Evolutionary conservation across 2,113 vertebrate species (phyloP).

Genomic region (Penelope pileata): DNA sequence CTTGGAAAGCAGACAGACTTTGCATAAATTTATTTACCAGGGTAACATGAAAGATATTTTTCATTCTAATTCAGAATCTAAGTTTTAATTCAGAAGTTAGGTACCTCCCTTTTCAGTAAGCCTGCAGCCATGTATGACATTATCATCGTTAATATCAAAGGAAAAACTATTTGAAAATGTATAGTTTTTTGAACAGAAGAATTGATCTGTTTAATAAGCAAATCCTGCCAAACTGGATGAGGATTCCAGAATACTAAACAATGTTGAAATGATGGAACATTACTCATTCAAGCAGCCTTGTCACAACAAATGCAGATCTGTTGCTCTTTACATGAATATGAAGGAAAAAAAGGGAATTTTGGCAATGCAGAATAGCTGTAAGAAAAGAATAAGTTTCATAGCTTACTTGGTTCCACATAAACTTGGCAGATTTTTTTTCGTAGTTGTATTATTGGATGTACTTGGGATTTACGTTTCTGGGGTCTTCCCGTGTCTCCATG

Average conservation of each 20-base stretch:
- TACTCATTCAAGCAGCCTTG: conserved; percentile 23
- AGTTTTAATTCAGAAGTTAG: background rate
- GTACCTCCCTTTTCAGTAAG: background rate
- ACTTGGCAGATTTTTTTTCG: conserved; percentile 16
- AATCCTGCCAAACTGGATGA: conserved; percentile 9
- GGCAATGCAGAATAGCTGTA: conserved; percentile 21
- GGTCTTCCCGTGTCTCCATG: background rate
- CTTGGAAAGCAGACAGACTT: background rate
- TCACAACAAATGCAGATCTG: conserved; percentile 51
- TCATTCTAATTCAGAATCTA: background rate
- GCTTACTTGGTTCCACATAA: conserved; percentile 48
- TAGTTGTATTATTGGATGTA: background rate
- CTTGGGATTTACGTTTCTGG: background rate
- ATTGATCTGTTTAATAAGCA: background rate
- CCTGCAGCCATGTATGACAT: background rate
- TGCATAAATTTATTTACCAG: background rate
- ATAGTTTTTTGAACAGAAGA: background rate
- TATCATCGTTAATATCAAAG: background rate
- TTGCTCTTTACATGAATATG: conserved; percentile 22
- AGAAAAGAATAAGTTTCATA: conserved; percentile 6
- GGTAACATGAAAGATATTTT: background rate
- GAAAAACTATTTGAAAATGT: background rate
- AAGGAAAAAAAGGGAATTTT: background rate
- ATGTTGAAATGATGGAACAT: conserved; percentile 25
- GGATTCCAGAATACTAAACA: conserved; percentile 33